Evolutionary conservation across 2,113 vertebrate genomes (phyloP), one percentile per base, ranked within the genome.

Genomic region (Phodopus roborovskii): DNA sequence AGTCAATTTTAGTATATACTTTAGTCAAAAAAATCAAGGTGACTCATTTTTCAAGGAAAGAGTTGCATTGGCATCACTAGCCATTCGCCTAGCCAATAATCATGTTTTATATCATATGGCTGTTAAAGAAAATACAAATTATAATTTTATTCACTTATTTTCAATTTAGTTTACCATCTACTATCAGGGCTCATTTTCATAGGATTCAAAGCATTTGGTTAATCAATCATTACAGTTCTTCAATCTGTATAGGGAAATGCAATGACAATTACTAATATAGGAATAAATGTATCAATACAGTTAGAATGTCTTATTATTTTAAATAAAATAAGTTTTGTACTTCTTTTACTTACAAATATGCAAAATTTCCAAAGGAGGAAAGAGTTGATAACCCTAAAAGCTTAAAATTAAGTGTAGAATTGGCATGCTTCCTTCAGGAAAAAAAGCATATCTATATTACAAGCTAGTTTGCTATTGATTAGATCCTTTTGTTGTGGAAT

Each of bases 11-110:
- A 94, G 6, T 58, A 94, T 64, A 90, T 36, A 91, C 36, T 68
- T 96, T 39, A 86, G 56, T 84, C 90, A 94, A 77, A 24, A 77
- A 24, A 66, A 97, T 75, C 93, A 97, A 96, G 94, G 9, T 17
- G 26, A 42, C 3, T 95, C 5, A 74, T 90, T 97, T 97, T 95
- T 60, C 50, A 97, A 94, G 48, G 90, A 79, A 97, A 97, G 19
- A 88, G 82, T 30, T 77, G 26, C 48, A 97, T 3, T 90, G 75
- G 91, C 97, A 96, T 95, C 30, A 10, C 48, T 56, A 96, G 42
- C 13, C 77, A 90, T 78, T 94, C 92, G 19, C 0, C 7, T 48
- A 87, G 94, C 68, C 48, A 85, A 68, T 48, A 95, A 79, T 77
- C 96, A 50, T 78, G 81, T 11, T 89, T 96, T 95, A 75, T 6